These are phyloP conservation scores for Theristicus caerulescens DNA, from an alignment of 2,113 vertebrate genomes.

Conservation along the genomic window DNA sequence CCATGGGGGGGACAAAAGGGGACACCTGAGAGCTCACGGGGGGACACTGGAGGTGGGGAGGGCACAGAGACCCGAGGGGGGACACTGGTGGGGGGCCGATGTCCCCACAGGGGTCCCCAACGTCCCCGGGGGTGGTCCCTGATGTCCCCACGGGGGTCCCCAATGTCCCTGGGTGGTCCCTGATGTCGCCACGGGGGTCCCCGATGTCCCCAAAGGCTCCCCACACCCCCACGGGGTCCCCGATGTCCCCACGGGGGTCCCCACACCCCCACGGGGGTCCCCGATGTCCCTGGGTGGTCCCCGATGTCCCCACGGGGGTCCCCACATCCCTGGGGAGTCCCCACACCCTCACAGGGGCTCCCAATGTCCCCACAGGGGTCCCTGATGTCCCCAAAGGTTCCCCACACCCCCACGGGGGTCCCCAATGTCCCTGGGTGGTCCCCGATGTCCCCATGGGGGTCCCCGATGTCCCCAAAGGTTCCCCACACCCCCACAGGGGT, in stretches of 20 bases:
- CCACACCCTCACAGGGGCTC: background rate
- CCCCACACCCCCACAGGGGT: background rate
- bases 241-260: background rate
- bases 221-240: background rate
- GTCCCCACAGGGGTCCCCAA: background rate
- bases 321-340: background rate
- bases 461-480: no score
- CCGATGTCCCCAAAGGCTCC: background rate
- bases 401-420: background rate
- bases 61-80: background rate
- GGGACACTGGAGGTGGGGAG: background rate
- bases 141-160: background rate
- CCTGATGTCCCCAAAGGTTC: background rate
- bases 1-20: background rate
- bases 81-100: no score
- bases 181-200: background rate
- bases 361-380: background rate
- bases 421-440: no score
- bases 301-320: background rate
- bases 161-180: background rate
- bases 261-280: background rate
- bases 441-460: no score
- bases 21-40: background rate
- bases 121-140: background rate
- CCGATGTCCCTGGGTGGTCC: no score